These are phyloP conservation scores for Melanotaenia boesemani DNA, from an alignment of 2,797 vertebrate species.

Conservation along the genomic window DNA sequence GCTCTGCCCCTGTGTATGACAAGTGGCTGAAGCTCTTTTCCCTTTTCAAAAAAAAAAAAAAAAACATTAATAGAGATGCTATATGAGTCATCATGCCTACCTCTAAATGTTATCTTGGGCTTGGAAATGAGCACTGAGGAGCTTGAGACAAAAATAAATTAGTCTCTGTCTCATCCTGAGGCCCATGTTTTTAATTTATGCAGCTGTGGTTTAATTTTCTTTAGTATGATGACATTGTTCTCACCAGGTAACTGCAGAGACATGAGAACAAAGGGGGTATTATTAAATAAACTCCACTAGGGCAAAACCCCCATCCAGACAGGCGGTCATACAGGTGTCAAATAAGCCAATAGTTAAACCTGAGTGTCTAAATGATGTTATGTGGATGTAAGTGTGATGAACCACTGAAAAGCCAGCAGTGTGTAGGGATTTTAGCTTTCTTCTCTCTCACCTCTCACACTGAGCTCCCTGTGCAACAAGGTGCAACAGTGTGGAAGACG, in stretches of 20 bases:
- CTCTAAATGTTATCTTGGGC: slow-evolving; percentile 31
- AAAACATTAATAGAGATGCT: slow-evolving; percentile 28
- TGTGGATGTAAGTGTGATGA: slow-evolving; percentile 4
- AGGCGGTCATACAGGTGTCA: not conserved
- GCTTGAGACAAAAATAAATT: slow-evolving; percentile 33
- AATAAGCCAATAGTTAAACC: slow-evolving; percentile 10
- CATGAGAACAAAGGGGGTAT: not conserved
- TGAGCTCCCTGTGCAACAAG: not conserved
- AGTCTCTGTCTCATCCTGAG: slow-evolving; percentile 29
- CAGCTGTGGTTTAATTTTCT: not conserved
- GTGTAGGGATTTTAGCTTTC: not conserved
- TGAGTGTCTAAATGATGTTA: not conserved
- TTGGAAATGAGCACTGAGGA: slow-evolving; percentile 29
- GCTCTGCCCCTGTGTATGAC: too few relatives aligned
- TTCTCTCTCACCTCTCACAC: not conserved
- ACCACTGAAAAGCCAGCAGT: not conserved
- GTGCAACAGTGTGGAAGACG: not conserved
- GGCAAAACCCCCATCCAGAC: not conserved
- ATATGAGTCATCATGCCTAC: slow-evolving; percentile 45
- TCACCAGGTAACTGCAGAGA: slow-evolving; percentile 3
- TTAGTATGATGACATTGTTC: not conserved
- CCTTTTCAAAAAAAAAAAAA: slow-evolving; percentile 39
- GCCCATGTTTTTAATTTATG: slow-evolving; percentile 3
- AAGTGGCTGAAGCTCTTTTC: too few relatives aligned
- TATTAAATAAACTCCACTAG: not conserved